phyloP scores from a whole-genome alignment of 2,888 invertebrate species.

The Platerodrilus igneus region DNA sequence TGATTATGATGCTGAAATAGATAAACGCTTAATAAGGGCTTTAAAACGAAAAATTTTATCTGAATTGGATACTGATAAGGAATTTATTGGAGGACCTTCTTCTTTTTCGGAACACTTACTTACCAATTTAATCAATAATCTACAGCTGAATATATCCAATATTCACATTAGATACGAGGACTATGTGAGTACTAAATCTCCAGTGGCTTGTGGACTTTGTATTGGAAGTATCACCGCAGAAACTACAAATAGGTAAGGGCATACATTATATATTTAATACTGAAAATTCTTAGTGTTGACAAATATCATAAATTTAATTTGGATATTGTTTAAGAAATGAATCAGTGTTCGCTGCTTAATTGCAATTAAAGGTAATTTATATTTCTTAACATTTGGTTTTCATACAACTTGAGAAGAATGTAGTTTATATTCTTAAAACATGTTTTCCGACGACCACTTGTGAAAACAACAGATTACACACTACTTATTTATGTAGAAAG shows the following conservation, averaged over 20 bases:
- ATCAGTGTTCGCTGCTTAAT: too few species aligned
- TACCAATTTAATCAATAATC: slow-evolving; percentile 72
- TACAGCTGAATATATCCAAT: slow-evolving; percentile 73
- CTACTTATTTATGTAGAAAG: too few species aligned
- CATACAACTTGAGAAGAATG: too few species aligned
- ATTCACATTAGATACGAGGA: slow-evolving; percentile 81
- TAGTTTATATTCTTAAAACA: too few species aligned
- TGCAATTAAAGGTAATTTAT: too few species aligned
- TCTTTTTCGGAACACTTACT: slow-evolving; percentile 69
- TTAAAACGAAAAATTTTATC: slow-evolving; percentile 67
- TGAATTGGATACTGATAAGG: slow-evolving; percentile 58
- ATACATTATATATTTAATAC: too few species aligned
- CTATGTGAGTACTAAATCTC: slow-evolving; percentile 59
- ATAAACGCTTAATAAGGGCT: slow-evolving; percentile 66
- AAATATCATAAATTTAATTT: too few species aligned
- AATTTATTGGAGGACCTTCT: slow-evolving; percentile 59
- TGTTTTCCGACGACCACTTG: too few species aligned
- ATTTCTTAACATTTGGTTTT: too few species aligned
- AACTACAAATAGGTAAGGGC: slow-evolving; percentile 68
- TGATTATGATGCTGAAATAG: slow-evolving; percentile 67
- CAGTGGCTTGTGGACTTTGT: slow-evolving; percentile 72
- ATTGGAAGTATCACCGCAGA: slow-evolving; percentile 72
- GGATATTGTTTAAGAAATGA: too few species aligned
- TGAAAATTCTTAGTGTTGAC: too few species aligned
- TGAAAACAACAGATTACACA: too few species aligned